These are phyloP conservation scores for Aproaerema taeniolella DNA, from an alignment of 2,888 invertebrate genomes.

Conservation along the genomic window DNA sequence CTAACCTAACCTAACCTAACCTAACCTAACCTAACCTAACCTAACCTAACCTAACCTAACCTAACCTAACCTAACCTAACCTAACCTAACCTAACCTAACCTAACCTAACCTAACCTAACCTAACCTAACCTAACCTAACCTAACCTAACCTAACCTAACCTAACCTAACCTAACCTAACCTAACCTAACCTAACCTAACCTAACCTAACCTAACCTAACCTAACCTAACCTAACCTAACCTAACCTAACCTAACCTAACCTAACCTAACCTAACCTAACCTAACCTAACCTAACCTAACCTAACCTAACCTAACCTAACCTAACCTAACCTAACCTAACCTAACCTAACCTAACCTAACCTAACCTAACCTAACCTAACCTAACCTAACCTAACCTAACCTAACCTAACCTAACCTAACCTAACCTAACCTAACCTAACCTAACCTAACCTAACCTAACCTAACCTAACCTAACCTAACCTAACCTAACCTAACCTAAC, in stretches of 20 bases:
- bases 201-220: conserved; percentile 20
- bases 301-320: conserved; percentile 14
- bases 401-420: conserved; percentile 14
- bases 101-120: conserved; percentile 18
- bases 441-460: conserved; percentile 19
- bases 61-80: conserved; percentile 22
- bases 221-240: conserved; percentile 20
- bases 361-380: conserved; percentile 14
- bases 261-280: conserved; percentile 18
- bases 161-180: conserved; percentile 22
- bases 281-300: conserved; percentile 14
- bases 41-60: conserved; percentile 22
- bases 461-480: conserved; percentile 17
- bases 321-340: conserved; percentile 14
- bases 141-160: conserved; percentile 22
- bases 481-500: conserved; percentile 15
- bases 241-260: conserved; percentile 16
- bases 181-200: conserved; percentile 22
- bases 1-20: conserved; percentile 20
- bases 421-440: conserved; percentile 21
- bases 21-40: conserved; percentile 22
- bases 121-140: conserved; percentile 19
- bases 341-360: conserved; percentile 14
- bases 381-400: conserved; percentile 14
- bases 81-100: conserved; percentile 15